Conservation (phyloP, 2,888 invertebrate genomes). For the Eledona agricola region DNA sequence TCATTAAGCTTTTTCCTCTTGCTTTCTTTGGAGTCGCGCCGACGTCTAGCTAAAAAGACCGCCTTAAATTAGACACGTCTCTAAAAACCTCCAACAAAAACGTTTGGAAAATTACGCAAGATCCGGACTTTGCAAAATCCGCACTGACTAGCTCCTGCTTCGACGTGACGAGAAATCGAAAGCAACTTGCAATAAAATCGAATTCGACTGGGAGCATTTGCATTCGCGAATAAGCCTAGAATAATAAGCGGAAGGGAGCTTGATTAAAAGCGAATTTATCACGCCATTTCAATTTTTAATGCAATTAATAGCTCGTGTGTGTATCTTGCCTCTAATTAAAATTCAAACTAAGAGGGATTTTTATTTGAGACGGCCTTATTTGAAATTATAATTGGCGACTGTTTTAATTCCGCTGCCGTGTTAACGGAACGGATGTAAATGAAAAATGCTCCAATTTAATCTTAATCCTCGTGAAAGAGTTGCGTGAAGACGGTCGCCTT, state of each 20-base stretch:
- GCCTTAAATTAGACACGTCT: conserved; percentile 29
- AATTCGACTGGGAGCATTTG: conserved; percentile 28
- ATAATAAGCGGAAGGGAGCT: conserved; percentile 14
- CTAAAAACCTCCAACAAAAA: conserved; percentile 24
- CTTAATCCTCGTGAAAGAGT: conserved; percentile 28
- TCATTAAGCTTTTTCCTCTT: conserved; percentile 6
- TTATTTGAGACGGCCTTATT: conserved; percentile 10
- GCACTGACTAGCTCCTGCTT: conserved; percentile 18
- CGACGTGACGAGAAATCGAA: conserved; percentile 37
- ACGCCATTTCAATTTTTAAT: conserved; percentile 13
- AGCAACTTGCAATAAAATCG: conserved; percentile 35
- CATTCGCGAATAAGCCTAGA: conserved; percentile 19
- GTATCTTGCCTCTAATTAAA: conserved; percentile 20
- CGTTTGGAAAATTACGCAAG: conserved; percentile 34
- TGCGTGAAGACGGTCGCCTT: conserved; percentile 30
- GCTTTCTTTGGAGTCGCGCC: conserved; percentile 1
- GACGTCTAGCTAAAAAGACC: conserved; percentile 4
- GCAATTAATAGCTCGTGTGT: conserved; percentile 6
- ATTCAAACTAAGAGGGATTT: conserved; percentile 9
- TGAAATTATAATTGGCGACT: conserved; percentile 29
- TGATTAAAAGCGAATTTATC: conserved; percentile 18
- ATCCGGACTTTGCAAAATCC: conserved; percentile 37
- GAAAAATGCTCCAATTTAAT: conserved; percentile 30
- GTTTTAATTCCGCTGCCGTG: conserved; percentile 18
- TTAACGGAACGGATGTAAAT: conserved; percentile 19